Conservation (phyloP, 2,113 vertebrate species). For the Tretioscincus oriximinensis region DNA sequence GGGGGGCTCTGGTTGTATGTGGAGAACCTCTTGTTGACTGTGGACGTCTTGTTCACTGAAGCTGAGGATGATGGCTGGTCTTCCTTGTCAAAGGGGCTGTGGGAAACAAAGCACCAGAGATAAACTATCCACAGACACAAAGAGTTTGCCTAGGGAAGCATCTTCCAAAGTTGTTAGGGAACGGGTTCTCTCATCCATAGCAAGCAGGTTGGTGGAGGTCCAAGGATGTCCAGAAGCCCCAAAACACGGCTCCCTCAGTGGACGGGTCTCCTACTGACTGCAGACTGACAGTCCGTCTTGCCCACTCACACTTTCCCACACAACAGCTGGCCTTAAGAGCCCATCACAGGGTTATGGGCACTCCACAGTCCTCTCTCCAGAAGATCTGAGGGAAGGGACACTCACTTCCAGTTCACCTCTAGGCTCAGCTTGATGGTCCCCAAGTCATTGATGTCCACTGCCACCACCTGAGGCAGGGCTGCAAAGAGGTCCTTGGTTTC, state of each 20-base stretch:
- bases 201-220: background rate
- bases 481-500: constrained; percentile 96
- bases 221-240: background rate
- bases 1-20: constrained; percentile 93
- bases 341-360: background rate
- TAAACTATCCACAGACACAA: background rate
- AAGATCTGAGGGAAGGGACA: constrained; percentile 28
- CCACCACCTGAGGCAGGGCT: constrained; percentile 89
- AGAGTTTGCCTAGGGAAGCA: background rate
- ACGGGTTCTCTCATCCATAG: background rate
- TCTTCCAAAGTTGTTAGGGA: background rate
- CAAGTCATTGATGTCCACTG: constrained; percentile 95
- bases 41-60: constrained; percentile 86
- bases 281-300: too few relatives aligned
- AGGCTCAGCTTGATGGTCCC: constrained; percentile 96
- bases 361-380: background rate
- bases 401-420: constrained; percentile 96
- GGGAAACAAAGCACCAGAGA: background rate
- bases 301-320: too few relatives aligned
- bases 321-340: too few relatives aligned
- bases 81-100: constrained; percentile 94
- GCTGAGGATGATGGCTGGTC: constrained; percentile 85
- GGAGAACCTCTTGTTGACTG: constrained; percentile 90
- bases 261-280: too few relatives aligned
- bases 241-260: background rate